Evolutionary conservation across 2,797 vertebrate genomes (phyloP), one percentile per base, ranked within the genome.

Genomic region (Sardinella longiceps): DNA sequence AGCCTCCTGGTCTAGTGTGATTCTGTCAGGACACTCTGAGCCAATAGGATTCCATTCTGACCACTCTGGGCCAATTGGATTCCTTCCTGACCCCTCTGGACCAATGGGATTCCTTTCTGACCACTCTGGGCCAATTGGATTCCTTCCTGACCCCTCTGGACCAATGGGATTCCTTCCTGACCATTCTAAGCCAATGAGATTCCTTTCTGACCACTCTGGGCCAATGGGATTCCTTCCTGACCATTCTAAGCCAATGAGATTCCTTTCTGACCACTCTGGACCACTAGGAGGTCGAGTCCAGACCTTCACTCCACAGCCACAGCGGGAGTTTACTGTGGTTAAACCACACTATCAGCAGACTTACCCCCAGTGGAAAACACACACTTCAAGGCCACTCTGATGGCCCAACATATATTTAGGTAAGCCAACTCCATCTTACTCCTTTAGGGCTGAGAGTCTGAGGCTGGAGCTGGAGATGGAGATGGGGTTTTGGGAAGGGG

Each of bases 71-170:
- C 48, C 48, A 51, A 51, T 51, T 4, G n/a, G 20, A 58, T 58
- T 5, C 20, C 23, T 23, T 1, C 56, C 56, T 53, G 51, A 53
- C 51, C 14, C 0, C 4, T 53, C 14, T 18, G 5, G 15, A 4
- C 2, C 53, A 56, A 56, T 56, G 20, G 18, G 53, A 56, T n/a
- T 23, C 53, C 4, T 20, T 5, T 20, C 53, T 56, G 5, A 56
- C 53, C 20, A 5, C 53, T 56, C 20, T 58, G 56, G n/a, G 84
- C 91, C 85, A 90, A 86, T 90, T 87, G 88, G 91, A 7, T 30
- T 23, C 51, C 0, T 18, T 56, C 18, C 18, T 5, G n/a, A 60
- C 5, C 23, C 10, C 18, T 20, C 51, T 23, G 18, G 51, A 2
- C 51, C 3, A 5, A 53, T 53, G 18, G 14, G 15, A 28, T 28